A percentile compares a stretch with the other conserved stretches of the same genome.
Conservation (phyloP, 2,888 invertebrate genomes). For the Rhamnusium bicolor region DNA sequence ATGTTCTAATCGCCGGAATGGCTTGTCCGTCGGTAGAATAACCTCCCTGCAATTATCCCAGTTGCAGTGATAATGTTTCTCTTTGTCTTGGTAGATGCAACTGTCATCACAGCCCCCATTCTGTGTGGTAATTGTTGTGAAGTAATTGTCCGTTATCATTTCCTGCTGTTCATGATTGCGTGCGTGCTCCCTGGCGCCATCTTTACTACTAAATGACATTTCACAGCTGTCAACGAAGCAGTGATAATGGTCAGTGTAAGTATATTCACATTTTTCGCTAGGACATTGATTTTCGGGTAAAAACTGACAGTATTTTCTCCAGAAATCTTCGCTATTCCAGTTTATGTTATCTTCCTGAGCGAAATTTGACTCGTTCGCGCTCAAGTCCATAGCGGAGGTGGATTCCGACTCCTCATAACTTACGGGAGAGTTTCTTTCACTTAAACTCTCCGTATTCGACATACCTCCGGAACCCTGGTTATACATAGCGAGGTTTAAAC, state of each 20-base stretch:
- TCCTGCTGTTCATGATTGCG: constrained; percentile 92
- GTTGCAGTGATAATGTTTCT: constrained; percentile 91
- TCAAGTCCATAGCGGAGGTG: constrained; percentile 69
- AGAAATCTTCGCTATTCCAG: constrained; percentile 73
- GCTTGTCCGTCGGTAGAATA: constrained; percentile 83
- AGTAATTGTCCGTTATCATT: constrained; percentile 86
- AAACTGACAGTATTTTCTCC: constrained; percentile 75
- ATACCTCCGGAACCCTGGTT: constrained; percentile 62
- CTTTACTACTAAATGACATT: constrained; percentile 74
- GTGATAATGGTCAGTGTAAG: constrained; percentile 89
- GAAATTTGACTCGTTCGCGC: constrained; percentile 66
- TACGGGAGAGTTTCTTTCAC: constrained; percentile 73
- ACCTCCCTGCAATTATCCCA: constrained; percentile 90
- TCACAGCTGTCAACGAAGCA: constrained; percentile 86
- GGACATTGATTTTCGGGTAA: constrained; percentile 66
- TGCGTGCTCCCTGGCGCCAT: constrained; percentile 88
- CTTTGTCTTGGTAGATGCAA: constrained; percentile 83
- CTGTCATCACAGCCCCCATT: constrained; percentile 78
- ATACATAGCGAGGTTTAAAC: constrained; percentile 64
- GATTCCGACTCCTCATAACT: constrained; percentile 70
- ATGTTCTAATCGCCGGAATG: constrained; percentile 87
- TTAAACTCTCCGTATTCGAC: constrained; percentile 72
- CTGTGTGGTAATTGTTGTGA: constrained; percentile 77
- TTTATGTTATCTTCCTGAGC: constrained; percentile 59
- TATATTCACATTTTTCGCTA: constrained; percentile 74